Percentiles rank a stretch among this genome's conserved stretches.
These are phyloP conservation scores for Cuniculus paca DNA, from an alignment of 2,797 vertebrate species.

Conservation along the genomic window DNA sequence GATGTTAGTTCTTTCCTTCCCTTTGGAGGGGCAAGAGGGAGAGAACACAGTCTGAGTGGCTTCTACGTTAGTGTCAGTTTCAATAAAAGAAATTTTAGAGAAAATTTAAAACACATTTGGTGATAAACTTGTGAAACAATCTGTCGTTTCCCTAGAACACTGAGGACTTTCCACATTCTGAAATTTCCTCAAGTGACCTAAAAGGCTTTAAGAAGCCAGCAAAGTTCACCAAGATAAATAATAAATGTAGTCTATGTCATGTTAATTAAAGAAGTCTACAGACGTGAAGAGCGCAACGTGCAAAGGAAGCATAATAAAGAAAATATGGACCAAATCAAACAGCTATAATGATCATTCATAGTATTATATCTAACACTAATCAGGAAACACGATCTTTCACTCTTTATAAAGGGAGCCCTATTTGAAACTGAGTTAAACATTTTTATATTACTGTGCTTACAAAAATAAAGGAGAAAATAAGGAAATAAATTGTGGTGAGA, in stretches of 20 bases:
- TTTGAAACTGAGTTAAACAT: slow-evolving; percentile 19
- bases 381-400: background rate
- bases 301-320: slow-evolving; percentile 26
- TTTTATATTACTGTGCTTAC: slow-evolving; percentile 18
- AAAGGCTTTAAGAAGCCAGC: background rate
- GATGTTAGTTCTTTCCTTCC: background rate
- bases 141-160: background rate
- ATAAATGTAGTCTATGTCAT: slow-evolving; percentile 28
- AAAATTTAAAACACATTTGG: background rate
- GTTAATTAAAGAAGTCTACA: slow-evolving; percentile 26
- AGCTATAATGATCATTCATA: background rate
- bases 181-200: slow-evolving; percentile 20
- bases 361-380: background rate
- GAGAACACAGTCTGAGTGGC: background rate
- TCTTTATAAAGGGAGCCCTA: slow-evolving; percentile 1
- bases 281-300: background rate
- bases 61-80: background rate
- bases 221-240: background rate
- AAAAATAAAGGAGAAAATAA: background rate
- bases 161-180: background rate
- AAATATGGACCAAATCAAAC: background rate
- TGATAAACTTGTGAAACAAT: background rate
- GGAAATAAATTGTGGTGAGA: background rate
- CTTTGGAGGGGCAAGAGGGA: background rate
- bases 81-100: background rate